These are phyloP conservation scores for Drosophila funebris DNA, from an alignment of 1,140 invertebrate species.

Conservation along the genomic window DNA sequence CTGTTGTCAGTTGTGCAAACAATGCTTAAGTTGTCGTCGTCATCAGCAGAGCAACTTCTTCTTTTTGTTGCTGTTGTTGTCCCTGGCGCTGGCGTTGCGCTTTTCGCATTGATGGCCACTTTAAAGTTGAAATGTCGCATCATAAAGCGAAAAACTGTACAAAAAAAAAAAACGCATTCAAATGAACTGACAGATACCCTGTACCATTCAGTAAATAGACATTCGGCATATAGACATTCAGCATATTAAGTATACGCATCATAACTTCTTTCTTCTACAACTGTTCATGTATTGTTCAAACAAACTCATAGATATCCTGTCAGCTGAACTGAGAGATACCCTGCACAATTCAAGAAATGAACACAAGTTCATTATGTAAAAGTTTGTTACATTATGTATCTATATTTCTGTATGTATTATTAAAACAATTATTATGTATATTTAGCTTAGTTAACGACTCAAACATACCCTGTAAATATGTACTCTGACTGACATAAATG, in stretches of 20 bases:
- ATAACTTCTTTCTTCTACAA: too few relatives aligned
- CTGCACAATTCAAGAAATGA: too few relatives aligned
- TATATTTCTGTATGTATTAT: too few relatives aligned
- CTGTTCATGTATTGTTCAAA: too few relatives aligned
- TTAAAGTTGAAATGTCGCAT: slow-evolving; percentile 40
- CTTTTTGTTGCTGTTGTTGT: neutral
- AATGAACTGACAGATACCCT: neutral
- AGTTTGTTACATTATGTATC: too few relatives aligned
- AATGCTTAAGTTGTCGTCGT: slow-evolving; percentile 25
- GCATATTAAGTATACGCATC: too few relatives aligned
- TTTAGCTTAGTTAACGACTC: neutral
- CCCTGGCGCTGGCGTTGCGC: slow-evolving; percentile 34
- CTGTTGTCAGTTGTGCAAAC: slow-evolving; percentile 28
- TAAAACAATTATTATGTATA: too few relatives aligned
- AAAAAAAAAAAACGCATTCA: slow-evolving; percentile 1
- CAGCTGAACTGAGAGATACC: too few relatives aligned
- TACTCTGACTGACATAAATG: too few relatives aligned
- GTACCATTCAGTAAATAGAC: neutral
- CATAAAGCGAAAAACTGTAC: slow-evolving; percentile 7
- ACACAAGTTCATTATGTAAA: too few relatives aligned
- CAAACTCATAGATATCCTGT: too few relatives aligned
- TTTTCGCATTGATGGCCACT: slow-evolving; percentile 46
- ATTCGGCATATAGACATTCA: too few relatives aligned
- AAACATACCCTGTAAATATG: neutral
- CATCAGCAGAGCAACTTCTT: slow-evolving; percentile 1